Base-by-base conservation (phyloP, 1,140 invertebrate genomes). In the Uloborus diversus region DNA sequence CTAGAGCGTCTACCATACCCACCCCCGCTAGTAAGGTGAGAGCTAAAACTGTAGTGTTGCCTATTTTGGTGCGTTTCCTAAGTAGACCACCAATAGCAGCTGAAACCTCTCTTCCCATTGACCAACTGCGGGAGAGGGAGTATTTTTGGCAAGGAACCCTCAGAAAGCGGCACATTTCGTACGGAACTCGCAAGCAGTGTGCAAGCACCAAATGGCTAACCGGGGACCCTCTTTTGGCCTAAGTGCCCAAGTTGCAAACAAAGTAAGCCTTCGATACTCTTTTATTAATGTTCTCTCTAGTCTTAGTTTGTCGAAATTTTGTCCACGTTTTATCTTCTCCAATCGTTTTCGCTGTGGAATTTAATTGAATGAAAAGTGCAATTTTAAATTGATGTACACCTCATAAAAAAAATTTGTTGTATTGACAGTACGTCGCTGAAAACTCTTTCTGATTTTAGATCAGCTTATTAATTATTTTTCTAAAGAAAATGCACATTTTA, bases 161-260 rank as follows among this genome's bases (percentile, higher is more conserved):
- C 32, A 32, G 4, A 27, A 14, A 20, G 23, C 69, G 25, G 13
- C 35, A 37, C 75, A 79, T 61, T 79, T 68, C 53, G 4, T 23
- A 32, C 53, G 11, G 42, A 79, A 68, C 75, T 59, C 53, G 62
- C 53, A 68, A 32, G 23, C 64, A 51, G 64, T 59, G 37, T 59
- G 9, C 5, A 20, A 65, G 49, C 33, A 57, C 37, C 33, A 27
- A 51, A 85, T 85, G 84, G 83, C 84, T 37, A 83, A 82, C 37
- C 83, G 83, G 61, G 84, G 84, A 80, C 82, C 83, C 30, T 42
- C 68, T 30, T 85, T 84, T 68, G 84, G 84, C 53, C 79, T 85
- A 0, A 84, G 83, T 61, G 84, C 84, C 59, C 81, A 84, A 76
- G 84, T 85, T 23, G 83, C 84, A 42, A 84, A 84, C 81, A 85